Conservation (phyloP, 1,140 invertebrate species). For the Cotesia glomerata region DNA sequence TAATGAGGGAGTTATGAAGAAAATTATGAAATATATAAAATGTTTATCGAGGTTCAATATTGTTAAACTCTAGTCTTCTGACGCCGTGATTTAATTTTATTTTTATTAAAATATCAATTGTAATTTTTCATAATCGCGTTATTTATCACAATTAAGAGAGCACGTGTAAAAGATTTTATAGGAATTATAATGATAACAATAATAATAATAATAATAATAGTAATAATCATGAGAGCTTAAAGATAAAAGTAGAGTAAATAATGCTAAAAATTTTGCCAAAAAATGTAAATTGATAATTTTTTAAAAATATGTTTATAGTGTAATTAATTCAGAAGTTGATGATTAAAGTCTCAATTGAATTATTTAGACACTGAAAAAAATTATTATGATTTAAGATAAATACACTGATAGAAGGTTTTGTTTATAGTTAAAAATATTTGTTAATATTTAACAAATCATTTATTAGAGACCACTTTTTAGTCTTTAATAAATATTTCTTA, state of each 20-base stretch:
- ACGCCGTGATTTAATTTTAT: constrained; percentile 35
- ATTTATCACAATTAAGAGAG: background rate
- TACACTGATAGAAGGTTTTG: too few species aligned
- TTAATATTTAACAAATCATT: too few species aligned
- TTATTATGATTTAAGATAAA: too few species aligned
- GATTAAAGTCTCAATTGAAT: background rate
- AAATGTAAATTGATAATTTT: background rate
- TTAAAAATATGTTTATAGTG: too few species aligned
- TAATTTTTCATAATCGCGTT: constrained; percentile 3
- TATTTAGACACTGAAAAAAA: background rate
- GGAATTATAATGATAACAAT: background rate
- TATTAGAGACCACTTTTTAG: too few species aligned
- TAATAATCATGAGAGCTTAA: background rate
- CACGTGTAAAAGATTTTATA: too few species aligned
- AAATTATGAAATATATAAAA: constrained; percentile 45
- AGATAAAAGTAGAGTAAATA: too few species aligned
- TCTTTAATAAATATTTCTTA: too few species aligned
- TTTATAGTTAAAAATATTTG: too few species aligned
- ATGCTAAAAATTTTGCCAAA: background rate
- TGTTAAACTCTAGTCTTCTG: constrained; percentile 43
- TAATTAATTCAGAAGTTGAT: background rate
- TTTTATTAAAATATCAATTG: constrained; percentile 23
- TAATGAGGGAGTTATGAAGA: constrained; percentile 20
- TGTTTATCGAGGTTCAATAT: constrained; percentile 50
- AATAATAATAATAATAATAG: background rate